Evolutionary conservation across 2,888 invertebrate genomes (phyloP), one percentile per base, ranked within the genome.

Genomic region (Acanthopleura granulata): DNA sequence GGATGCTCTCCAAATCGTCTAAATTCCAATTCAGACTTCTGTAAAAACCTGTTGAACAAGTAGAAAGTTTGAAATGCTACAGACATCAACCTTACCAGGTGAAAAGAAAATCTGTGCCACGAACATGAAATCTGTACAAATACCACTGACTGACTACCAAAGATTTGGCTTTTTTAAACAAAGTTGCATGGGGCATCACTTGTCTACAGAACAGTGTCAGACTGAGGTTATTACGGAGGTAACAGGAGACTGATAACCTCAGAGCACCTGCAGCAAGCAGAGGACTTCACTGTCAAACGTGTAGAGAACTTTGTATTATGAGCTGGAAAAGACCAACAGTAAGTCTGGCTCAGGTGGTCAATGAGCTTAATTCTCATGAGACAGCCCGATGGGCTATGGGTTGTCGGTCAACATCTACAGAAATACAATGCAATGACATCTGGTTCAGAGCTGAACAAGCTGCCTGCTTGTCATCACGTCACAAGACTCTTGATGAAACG

Each of bases 11-110:
- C 73, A 22, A 62, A 25, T 30, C 62, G 62, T 16, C 49, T 73
- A 25, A 49, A 57, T 30, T 15, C 30, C 18, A 49, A 73, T n/a
- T 62, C 73, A 16, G 66, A 73, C 25, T 73, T 40, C 4, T 73
- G 14, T 49, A 62, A 22, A 62, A 49, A 49, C 73, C 73, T 3
- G 11, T 29, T 27, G 49, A 73, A 27, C 27, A 73, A 40, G 62
- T 62, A 62, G 18, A n/a, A 73, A 73, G 62, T 73, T 73, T 73
- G 66, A 49, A 16, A 25, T 40, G 4, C 62, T n/a, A 18, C 16
- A n/a, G 18, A 40, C 27, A 9, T 9, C 27, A 15, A 15, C 27
- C 22, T 27, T 73, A 22, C 73, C 62, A 30, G 73, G 73, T 29
- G 73, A 73, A 49, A 57, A 62, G 22, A 62, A 73, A 73, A 29